Base-by-base conservation (phyloP, 2,888 invertebrate genomes). In the Andrena haemorrhoa region DNA sequence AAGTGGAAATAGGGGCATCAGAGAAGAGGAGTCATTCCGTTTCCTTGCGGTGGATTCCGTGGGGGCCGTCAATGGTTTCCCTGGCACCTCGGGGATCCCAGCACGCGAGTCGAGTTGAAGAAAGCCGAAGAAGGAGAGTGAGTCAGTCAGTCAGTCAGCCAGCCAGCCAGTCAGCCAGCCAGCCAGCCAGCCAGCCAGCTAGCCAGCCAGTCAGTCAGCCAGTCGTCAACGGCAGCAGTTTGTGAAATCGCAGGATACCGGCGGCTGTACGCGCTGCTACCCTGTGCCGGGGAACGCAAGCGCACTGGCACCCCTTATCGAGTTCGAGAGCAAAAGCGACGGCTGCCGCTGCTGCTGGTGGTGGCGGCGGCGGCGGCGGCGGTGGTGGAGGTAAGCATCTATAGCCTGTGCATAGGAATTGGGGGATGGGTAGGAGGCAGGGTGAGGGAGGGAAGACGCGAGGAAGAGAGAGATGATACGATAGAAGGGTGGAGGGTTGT, bases 281-380 rank as follows among this genome's bases (percentile, higher is more conserved):
- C 83, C 66, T 31, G 51, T 86, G 87, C 83, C 79, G 82, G 87
- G 89, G 89, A 86, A 91, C 90, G 89, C 89, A 89, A 87, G 92
- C 91, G 89, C 91, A 90, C 88, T 88, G 90, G 88, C 89, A 84
- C 89, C 89, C 91, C 92, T 93, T 93, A 93, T 93, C 92, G 93
- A 92, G 92, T 93, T 92, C 90, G 90, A 90, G 90, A 90, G 91
- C 86, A 90, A 91, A 91, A 91, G 89, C 91, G 88, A 88, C 90
- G 90, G 89, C 83, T 87, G 86, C 79, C 70, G 81, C 84, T 79
- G 75, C 79, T 79, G 74, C 82, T 60, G 65, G 82, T n/a, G 77
- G 75, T 58, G 26, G 84, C 77, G 75, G 80, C 73, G 74, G 83
- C 63, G 65, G 83, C 12, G 51, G 53, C 53, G 53, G 85, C 76